Evolutionary conservation across 1,140 invertebrate genomes (phyloP), one percentile per base, ranked within the genome.

Genomic region (Drosophila pruinosa): DNA sequence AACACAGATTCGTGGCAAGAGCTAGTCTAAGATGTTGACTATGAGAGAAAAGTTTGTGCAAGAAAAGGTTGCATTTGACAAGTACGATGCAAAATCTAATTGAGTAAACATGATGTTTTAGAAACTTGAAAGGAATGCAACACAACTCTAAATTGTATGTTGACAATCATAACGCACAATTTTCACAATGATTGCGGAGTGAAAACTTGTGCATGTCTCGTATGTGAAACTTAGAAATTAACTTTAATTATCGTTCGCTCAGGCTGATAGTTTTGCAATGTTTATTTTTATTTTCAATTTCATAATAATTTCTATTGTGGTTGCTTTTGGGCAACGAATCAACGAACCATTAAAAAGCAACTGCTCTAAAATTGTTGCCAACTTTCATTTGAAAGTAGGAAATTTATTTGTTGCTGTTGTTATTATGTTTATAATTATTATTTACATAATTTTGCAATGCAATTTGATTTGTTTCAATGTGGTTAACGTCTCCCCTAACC

Each of bases 381-480:
- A 36, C 78, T 81, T 77, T 81, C 73, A 57, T 61, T 73, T 41
- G 78, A 81, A 82, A 81, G 78, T 67, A 69, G 78, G 74, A 82
- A 81, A 78, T 54, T 56, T 54, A 59, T 39, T 41, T 38, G 24
- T 52, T 62, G 34, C 10, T 48, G 7, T 31, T 48, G 28, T 68
- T 52, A 36, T 41, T 53, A 39, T 54, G 47, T 47, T 48, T 48
- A 54, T 57, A 34, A 43, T 74, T 67, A 65, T 65, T 57, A 64
- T 50, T 62, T 48, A 21, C 28, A 47, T 58, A 45, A 39, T 39
- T 41, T 41, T 2, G 21, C 36, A 3, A 22, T 59, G 56, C 43
- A 38, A 71, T 65, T 71, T 59, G 47, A 72, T 58, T 72, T 72
- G 62, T 53, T 69, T 47, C 28, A 22, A 45, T 28, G 47, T 38